Evolutionary conservation across 2,888 invertebrate species (phyloP).

Genomic region (Leucoma salicis): DNA sequence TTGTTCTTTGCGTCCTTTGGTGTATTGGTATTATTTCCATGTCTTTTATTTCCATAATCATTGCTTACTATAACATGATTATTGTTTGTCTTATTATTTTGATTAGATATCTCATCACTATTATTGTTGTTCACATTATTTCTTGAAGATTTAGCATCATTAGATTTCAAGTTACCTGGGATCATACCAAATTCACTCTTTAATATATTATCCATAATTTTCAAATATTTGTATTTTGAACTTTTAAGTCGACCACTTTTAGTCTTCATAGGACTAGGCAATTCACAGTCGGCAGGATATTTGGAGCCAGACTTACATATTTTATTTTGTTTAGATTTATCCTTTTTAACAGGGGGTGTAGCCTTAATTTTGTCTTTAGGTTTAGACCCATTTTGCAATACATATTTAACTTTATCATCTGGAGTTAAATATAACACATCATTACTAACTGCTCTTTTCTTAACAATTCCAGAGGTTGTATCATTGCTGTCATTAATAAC

Average conservation of each 20-base stretch:
- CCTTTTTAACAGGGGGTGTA: slow-evolving; percentile 14
- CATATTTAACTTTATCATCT: slow-evolving; percentile 42
- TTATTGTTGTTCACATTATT: slow-evolving; percentile 66
- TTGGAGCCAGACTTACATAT: slow-evolving; percentile 8
- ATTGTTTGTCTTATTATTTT: slow-evolving; percentile 36
- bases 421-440: slow-evolving; percentile 34
- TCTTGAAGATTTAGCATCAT: slow-evolving; percentile 2
- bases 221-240: slow-evolving; percentile 43
- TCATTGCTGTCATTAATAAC: slow-evolving; percentile 2
- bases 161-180: slow-evolving; percentile 4
- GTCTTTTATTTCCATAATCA: neutral
- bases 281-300: slow-evolving; percentile 7
- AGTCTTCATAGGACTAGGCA: slow-evolving; percentile 30
- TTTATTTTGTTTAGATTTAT: slow-evolving; percentile 5
- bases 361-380: slow-evolving; percentile 33
- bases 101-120: slow-evolving; percentile 59
- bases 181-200: slow-evolving; percentile 53
- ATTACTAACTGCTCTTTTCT: slow-evolving; percentile 38
- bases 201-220: slow-evolving; percentile 56
- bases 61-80: slow-evolving; percentile 5
- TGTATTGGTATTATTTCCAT: neutral
- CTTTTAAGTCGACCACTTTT: slow-evolving; percentile 47
- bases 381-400: slow-evolving; percentile 47
- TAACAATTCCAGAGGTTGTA: slow-evolving; percentile 18
- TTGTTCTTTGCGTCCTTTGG: slow-evolving; percentile 13